Evolutionary conservation across 2,888 invertebrate species (phyloP), one percentile per base, ranked within the genome.

Genomic region (Vannuccia rotundouncinata): DNA sequence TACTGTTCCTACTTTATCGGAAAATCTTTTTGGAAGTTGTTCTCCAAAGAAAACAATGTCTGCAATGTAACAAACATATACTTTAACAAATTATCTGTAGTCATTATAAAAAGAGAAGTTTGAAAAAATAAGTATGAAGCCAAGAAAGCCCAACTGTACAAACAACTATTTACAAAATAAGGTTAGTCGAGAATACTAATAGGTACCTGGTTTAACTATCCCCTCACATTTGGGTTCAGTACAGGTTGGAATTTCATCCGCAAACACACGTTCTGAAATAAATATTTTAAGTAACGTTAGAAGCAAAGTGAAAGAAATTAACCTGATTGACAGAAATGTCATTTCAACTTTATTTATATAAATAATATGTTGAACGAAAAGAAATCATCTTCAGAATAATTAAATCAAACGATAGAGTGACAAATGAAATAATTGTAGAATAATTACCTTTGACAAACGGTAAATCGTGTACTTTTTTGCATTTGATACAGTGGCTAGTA

Each of bases 31-130:
- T 0, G 97, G 95, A 22, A 97, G 90, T 86, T 91, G 91, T 90
- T 97, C 96, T 0, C 96, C 96, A 88, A 96, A 98, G 89, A 98
- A 95, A 17, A 96, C 93, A 84, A 98, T 94, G 85, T 79, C n/a
- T n/a, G n/a, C n/a, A n/a, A n/a, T n/a, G n/a, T n/a, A n/a, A n/a
- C n/a, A n/a, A n/a, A n/a, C n/a, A n/a, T n/a, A n/a, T n/a, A n/a
- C n/a, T n/a, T n/a, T n/a, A n/a, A n/a, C n/a, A n/a, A n/a, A n/a
- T n/a, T n/a, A n/a, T n/a, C n/a, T n/a, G n/a, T n/a, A n/a, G n/a
- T n/a, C n/a, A n/a, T n/a, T n/a, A n/a, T n/a, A n/a, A n/a, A n/a
- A n/a, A n/a, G n/a, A n/a, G n/a, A n/a, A n/a, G n/a, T n/a, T n/a
- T n/a, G n/a, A n/a, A n/a, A n/a, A n/a, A n/a, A n/a, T n/a, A n/a